Evolutionary conservation across 2,888 invertebrate genomes (phyloP), one percentile per base, ranked within the genome.

Genomic region (Listrodromus nycthemerus): DNA sequence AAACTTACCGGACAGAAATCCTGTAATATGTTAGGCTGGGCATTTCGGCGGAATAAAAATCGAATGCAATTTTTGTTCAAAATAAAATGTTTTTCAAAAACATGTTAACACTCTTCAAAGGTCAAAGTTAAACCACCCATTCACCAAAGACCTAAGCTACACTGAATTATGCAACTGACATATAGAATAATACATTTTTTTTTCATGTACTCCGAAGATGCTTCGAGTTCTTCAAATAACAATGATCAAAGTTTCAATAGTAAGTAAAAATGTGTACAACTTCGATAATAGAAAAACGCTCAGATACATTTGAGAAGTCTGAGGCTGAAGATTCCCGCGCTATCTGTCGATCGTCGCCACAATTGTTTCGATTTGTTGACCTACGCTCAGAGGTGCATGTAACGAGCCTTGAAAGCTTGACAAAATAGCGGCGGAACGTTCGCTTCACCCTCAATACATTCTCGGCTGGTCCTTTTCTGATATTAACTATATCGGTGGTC

Each of bases 401-500:
- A 90, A 65, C 90, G 94, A 92, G 94, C 93, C 85, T 95, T 95
- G 52, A 97, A 95, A 83, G 94, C 94, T 55, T 94, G 93, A 87
- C 95, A 95, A 74, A 97, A 94, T 91, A 94, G 94, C 85, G 96
- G 95, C 0, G 96, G 96, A 45, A 98, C 93, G 52, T 94, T 92
- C n/a, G 98, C 94, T 97, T 97, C 0, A 98, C 96, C 2, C 95
- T 95, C 0, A 98, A 93, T 69, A 95, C 91, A 92, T 98, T 98
- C 82, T 96, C 95, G 84, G 96, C 95, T 93, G 98, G 98, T 0
- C 97, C 98, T 88, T 98, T 95, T 92, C 98, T 98, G 16, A 61
- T 16, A 98, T 95, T 0, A 98, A 98, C 87, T 98, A 93, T 37
- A 97, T 96, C 95, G 98, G 98, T 94, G 98, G 97, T 0, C 98